phyloP scores from a whole-genome alignment of 2,113 vertebrate genomes.

The Daubentonia madagascariensis region DNA sequence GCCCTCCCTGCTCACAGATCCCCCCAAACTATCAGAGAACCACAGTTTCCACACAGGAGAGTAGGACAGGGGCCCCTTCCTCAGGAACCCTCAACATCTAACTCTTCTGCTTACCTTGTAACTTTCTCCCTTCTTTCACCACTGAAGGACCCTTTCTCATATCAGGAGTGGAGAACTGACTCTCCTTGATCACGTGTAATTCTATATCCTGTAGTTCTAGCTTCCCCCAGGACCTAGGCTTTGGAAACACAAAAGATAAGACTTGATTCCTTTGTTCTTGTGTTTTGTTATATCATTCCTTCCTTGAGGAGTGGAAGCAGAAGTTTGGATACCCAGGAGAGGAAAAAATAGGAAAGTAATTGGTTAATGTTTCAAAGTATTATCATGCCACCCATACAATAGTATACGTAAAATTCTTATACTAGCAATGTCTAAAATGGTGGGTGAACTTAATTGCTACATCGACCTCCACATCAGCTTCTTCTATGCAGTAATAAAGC shows the following conservation, averaged over 20 bases:
- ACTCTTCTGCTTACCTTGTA: background rate
- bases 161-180: background rate
- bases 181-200: background rate
- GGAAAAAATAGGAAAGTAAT: background rate
- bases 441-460: background rate
- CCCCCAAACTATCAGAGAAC: background rate
- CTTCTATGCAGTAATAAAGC: background rate
- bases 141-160: background rate
- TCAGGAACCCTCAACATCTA: background rate
- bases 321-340: background rate
- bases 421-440: background rate
- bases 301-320: background rate
- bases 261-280: background rate
- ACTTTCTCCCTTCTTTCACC: background rate
- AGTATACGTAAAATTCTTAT: background rate
- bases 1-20: background rate
- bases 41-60: too few relatives aligned
- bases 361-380: background rate
- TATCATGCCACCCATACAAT: background rate
- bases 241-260: background rate
- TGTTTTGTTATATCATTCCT: background rate
- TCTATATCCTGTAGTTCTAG: background rate
- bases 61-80: rapidly evolving
- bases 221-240: background rate
- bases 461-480: background rate